Conservation (phyloP, 2,113 vertebrate genomes). For the Ranitomeya variabilis region DNA sequence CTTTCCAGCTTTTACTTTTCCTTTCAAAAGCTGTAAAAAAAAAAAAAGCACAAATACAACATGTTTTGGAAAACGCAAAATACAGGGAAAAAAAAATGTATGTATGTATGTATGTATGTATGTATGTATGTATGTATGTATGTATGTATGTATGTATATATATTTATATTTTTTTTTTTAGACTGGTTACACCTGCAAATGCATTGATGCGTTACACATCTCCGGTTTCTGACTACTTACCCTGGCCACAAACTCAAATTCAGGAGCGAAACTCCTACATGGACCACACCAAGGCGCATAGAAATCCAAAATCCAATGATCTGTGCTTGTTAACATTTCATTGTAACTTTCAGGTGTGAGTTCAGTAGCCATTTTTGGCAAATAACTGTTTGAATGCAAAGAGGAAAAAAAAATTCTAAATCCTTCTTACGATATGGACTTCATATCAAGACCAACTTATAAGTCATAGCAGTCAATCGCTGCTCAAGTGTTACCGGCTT, state of each 20-base stretch:
- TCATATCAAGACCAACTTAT: neutral
- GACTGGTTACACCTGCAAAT: neutral
- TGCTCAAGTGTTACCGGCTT: too few species aligned
- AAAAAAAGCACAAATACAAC: neutral
- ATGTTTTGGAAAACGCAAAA: too few species aligned
- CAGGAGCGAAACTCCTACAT: constrained; percentile 93
- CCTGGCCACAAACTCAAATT: constrained; percentile 92
- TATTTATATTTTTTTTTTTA: too few species aligned
- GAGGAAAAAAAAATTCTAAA: neutral
- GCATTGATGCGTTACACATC: neutral
- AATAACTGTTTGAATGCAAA: constrained; percentile 71
- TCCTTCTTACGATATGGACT: neutral
- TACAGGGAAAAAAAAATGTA: too few species aligned
- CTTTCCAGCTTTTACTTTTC: constrained; percentile 88
- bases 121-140: too few species aligned
- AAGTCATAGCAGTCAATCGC: too few species aligned
- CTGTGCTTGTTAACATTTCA: constrained; percentile 82
- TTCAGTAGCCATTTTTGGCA: constrained; percentile 84
- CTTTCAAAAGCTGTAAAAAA: constrained; percentile 82
- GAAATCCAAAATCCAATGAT: constrained; percentile 95
- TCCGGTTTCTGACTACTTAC: constrained; percentile 67
- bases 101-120: too few species aligned
- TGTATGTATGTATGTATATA: too few species aligned
- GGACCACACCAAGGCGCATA: constrained; percentile 98
- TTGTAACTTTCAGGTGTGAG: constrained; percentile 86